Evolutionary conservation across 2,113 vertebrate species (phyloP).

Genomic region (Fukomys damarensis): DNA sequence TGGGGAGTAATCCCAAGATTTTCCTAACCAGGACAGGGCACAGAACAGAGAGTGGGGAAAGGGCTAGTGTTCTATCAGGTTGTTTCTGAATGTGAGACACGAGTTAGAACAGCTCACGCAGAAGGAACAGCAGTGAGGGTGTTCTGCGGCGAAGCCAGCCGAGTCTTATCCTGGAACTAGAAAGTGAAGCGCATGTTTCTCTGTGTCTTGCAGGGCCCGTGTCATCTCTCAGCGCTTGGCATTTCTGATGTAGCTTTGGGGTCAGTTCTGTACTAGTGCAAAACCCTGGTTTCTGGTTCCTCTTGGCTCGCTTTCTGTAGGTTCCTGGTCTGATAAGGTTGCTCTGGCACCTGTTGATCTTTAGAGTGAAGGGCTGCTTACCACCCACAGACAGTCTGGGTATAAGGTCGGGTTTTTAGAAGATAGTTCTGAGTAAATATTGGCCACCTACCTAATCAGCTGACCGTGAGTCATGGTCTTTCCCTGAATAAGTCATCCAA

Average conservation of each 20-base stretch:
- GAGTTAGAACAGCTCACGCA: not conserved
- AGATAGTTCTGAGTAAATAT: not conserved
- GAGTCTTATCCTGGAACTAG: not conserved
- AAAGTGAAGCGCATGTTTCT: not conserved
- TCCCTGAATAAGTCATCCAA: not conserved
- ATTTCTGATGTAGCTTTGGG: not conserved
- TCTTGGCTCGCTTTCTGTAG: not conserved
- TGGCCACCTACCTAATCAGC: not conserved
- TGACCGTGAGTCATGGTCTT: not conserved
- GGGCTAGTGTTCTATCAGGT: not conserved
- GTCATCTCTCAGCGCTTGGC: not conserved
- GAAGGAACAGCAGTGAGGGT: not conserved
- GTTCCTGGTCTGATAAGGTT: not conserved
- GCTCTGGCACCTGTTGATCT: not conserved
- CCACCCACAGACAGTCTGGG: not conserved
- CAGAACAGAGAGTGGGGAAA: not conserved
- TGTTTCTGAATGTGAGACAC: not conserved
- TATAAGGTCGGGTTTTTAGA: not conserved
- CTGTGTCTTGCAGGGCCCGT: not conserved
- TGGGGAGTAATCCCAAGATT: not conserved
- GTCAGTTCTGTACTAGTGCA: not conserved
- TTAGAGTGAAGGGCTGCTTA: not conserved
- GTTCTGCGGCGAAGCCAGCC: not conserved
- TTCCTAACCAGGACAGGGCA: not conserved
- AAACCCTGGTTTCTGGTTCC: not conserved